These are phyloP conservation scores for Hermetia illucens DNA, from an alignment of 1,140 invertebrate genomes.

Conservation along the genomic window DNA sequence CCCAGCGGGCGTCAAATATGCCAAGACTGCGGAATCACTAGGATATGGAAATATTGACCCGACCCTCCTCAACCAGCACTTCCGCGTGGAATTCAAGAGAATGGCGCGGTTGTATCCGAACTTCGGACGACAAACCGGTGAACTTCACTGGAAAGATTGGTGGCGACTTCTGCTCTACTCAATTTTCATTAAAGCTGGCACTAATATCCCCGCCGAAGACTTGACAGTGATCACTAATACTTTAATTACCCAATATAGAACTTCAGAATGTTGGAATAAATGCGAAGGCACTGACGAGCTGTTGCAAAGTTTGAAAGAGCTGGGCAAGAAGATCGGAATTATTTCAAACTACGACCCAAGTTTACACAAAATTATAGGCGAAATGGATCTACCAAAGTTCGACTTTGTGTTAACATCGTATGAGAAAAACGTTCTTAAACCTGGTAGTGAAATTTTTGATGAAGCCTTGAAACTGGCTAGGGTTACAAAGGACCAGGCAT, in stretches of 20 bases:
- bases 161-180: conserved; percentile 17
- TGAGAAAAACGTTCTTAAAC: conserved; percentile 21
- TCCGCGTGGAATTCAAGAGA: conserved; percentile 16
- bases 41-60: conserved; percentile 42
- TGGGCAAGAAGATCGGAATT: conserved; percentile 19
- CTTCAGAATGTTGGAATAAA: conserved; percentile 15
- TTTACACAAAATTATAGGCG: conserved; percentile 11
- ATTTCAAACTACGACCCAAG: conserved; percentile 28
- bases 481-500: conserved; percentile 40
- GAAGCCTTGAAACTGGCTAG: conserved; percentile 9
- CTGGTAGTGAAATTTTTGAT: conserved; percentile 17
- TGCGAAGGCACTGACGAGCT: conserved; percentile 15
- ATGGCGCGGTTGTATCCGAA: conserved; percentile 17
- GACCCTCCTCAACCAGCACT: conserved; percentile 35
- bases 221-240: conserved; percentile 10
- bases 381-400: conserved; percentile 16
- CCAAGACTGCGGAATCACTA: conserved; percentile 44
- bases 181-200: conserved; percentile 14
- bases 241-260: conserved; percentile 15
- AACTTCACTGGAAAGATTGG: conserved; percentile 20
- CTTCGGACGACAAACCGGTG: conserved; percentile 14
- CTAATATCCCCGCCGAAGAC: conserved; percentile 2
- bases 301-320: conserved; percentile 12
- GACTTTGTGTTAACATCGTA: conserved; percentile 26
- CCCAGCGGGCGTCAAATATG: conserved; percentile 55